These are phyloP conservation scores for Phodopus roborovskii DNA, from an alignment of 2,113 vertebrate genomes.

Conservation along the genomic window DNA sequence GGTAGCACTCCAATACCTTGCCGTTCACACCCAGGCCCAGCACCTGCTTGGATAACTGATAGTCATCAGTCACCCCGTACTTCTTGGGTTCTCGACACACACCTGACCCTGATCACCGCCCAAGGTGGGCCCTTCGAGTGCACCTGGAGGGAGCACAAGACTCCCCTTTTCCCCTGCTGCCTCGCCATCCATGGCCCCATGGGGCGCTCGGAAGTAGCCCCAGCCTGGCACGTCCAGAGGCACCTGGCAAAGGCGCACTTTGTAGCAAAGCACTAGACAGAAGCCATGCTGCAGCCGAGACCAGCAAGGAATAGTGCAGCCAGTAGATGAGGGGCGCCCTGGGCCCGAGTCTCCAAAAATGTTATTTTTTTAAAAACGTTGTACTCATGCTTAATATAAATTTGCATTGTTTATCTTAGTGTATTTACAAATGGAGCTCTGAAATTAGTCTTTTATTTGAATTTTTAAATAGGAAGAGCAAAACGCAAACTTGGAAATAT, in stretches of 20 bases:
- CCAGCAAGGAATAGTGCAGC: too few relatives aligned
- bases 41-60: slow-evolving; percentile 95
- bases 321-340: too few relatives aligned
- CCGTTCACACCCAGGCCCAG: slow-evolving; percentile 98
- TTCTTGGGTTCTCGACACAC: slow-evolving; percentile 91
- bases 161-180: slow-evolving; percentile 40
- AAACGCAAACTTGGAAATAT: neutral
- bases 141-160: neutral
- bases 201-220: slow-evolving; percentile 65
- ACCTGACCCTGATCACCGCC: slow-evolving; percentile 11
- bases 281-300: too few relatives aligned
- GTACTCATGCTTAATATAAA: too few relatives aligned
- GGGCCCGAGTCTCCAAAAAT: neutral
- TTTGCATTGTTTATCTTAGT: neutral
- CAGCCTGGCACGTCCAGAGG: slow-evolving; percentile 67
- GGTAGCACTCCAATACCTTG: slow-evolving; percentile 96
- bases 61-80: slow-evolving; percentile 97
- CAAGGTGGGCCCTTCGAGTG: neutral
- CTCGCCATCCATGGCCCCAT: slow-evolving; percentile 73
- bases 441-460: neutral
- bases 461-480: neutral
- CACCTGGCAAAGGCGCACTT: too few relatives aligned
- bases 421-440: neutral
- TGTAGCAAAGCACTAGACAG: too few relatives aligned
- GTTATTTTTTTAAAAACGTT: neutral